phyloP scores from a whole-genome alignment of 2,113 vertebrate species.

The Phainopepla nitens region DNA sequence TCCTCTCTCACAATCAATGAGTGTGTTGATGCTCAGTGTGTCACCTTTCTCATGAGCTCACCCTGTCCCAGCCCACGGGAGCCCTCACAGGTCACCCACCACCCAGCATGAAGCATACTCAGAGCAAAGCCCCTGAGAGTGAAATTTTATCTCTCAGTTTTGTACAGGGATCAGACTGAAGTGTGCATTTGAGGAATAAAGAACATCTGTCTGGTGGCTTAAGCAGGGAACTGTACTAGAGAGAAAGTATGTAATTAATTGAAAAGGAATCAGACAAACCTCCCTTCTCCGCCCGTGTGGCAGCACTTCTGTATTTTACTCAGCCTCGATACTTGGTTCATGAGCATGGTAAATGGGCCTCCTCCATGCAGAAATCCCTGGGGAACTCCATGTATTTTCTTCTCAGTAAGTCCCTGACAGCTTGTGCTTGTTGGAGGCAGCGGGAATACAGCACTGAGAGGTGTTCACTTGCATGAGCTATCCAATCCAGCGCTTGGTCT shows the following conservation, averaged over 20 bases:
- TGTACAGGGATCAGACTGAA: not conserved
- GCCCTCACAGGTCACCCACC: not conserved
- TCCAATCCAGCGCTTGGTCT: not conserved
- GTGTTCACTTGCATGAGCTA: not conserved
- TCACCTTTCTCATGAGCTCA: not conserved
- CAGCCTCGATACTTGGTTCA: fast-evolving
- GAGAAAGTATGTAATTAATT: not conserved
- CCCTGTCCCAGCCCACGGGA: not conserved
- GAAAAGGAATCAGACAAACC: not conserved
- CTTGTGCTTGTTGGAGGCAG: not conserved
- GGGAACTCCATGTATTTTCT: not conserved
- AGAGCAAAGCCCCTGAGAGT: not conserved
- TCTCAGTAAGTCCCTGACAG: not conserved
- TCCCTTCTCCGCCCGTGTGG: not conserved
- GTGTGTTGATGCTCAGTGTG: not conserved
- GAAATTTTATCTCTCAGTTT: not conserved
- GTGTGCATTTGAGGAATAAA: not conserved
- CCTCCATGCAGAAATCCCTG: not conserved
- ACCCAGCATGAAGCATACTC: not conserved
- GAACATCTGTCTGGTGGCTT: not conserved
- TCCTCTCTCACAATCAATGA: not conserved
- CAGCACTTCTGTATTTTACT: not conserved
- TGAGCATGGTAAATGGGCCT: not conserved
- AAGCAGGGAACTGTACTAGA: not conserved
- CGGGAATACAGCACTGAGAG: not conserved